Evolutionary conservation across 2,888 invertebrate genomes (phyloP).

Genomic region (Pimpla rufipes): DNA sequence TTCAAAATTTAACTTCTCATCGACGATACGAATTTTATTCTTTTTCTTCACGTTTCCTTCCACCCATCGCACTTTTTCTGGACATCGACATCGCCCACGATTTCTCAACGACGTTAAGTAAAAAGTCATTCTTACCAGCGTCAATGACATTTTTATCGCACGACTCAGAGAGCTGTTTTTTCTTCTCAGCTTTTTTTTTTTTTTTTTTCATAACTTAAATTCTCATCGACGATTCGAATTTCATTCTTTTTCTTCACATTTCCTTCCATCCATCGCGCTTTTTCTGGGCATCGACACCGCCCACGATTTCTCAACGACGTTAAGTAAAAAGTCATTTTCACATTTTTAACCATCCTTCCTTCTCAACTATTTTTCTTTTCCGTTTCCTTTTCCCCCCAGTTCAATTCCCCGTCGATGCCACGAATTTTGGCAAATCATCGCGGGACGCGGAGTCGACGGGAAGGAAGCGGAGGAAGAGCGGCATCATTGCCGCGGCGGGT

Average conservation of each 20-base stretch:
- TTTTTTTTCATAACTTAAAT: too few relatives aligned
- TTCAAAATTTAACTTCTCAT: too few relatives aligned
- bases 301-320: background rate
- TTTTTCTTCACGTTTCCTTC: constrained; percentile 33
- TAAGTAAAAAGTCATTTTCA: background rate
- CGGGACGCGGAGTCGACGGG: background rate
- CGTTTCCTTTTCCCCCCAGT: background rate
- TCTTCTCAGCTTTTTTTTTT: too few relatives aligned
- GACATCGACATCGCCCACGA: background rate
- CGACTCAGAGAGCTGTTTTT: too few relatives aligned
- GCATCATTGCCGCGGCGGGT: constrained; percentile 51
- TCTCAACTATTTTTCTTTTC: too few relatives aligned
- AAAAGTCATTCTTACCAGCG: background rate
- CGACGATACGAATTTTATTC: too few relatives aligned
- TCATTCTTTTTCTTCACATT: constrained; percentile 26
- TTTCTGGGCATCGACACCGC: background rate
- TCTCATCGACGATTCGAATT: too few relatives aligned
- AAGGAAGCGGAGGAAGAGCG: background rate
- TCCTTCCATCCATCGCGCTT: constrained; percentile 28
- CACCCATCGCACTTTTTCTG: constrained; percentile 11
- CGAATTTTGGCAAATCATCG: constrained; percentile 5
- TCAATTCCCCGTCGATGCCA: constrained; percentile 1
- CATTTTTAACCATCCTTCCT: background rate
- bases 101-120: background rate
- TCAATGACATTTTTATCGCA: too few relatives aligned